Percentiles rank a stretch among this genome's conserved stretches.
Conservation (phyloP, 2,797 vertebrate genomes). For the Darevskia nairensis region DNA sequence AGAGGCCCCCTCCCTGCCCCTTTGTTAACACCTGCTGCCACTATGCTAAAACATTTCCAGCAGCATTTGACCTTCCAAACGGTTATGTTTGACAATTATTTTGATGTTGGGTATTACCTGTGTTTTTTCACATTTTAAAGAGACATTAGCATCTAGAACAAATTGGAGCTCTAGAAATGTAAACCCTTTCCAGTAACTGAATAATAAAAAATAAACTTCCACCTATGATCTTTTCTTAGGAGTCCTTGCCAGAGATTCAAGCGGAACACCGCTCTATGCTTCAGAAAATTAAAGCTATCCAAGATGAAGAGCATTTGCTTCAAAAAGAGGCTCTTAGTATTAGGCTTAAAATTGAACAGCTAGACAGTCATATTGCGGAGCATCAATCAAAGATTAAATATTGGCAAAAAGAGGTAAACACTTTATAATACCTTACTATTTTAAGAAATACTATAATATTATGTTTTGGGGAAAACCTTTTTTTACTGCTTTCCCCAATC, state of each 20-base stretch:
- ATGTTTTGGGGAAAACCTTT: not conserved
- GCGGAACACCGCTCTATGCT: conserved; percentile 83
- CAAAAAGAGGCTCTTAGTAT: conserved; percentile 92
- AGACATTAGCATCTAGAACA: not conserved
- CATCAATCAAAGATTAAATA: conserved; percentile 91
- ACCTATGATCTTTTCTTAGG: conserved; percentile 73
- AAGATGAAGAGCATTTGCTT: conserved; percentile 87
- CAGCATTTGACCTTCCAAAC: too few species aligned
- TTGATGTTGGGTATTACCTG: not conserved
- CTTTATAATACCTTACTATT: not conserved
- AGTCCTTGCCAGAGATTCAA: conserved; percentile 84
- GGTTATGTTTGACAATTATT: not conserved
- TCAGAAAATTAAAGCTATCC: conserved; percentile 86
- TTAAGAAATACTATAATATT: not conserved
- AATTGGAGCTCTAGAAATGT: not conserved
- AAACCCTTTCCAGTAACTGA: not conserved
- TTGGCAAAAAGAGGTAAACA: conserved; percentile 92
- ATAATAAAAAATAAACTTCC: not conserved
- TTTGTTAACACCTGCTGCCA: not conserved
- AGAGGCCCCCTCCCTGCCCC: not conserved
- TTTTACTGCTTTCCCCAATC: not conserved
- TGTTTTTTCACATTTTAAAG: not conserved
- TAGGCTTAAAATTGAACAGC: conserved; percentile 90
- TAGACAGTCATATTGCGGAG: conserved; percentile 85
- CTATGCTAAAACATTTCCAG: not conserved